Base-by-base conservation (phyloP, 2,888 invertebrate genomes). In the Drosophila rellima region DNA sequence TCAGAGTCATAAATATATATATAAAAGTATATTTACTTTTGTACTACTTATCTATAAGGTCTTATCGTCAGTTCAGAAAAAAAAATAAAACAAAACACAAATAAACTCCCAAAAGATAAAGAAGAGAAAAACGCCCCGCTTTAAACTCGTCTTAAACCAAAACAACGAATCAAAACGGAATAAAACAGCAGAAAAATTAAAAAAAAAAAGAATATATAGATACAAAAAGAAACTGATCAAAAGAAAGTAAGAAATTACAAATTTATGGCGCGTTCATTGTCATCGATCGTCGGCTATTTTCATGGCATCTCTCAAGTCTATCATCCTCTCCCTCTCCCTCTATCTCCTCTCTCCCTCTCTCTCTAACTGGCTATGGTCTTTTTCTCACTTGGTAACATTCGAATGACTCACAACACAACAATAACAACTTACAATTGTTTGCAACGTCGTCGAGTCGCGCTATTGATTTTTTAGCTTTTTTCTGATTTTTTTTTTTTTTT, bases 221-320 rank as follows among this genome's bases (percentile, higher is more conserved):
- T 48, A 23, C 33, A 45, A 48, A 15, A 40, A 51, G 29, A 40
- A 64, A 52, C 60, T 39, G 51, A 70, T 73, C 66, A 66, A 77
- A 79, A 80, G 78, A 79, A 79, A 79, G 81, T 80, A 77, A 80
- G 74, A 79, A 80, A 79, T 77, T 77, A 81, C 70, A 77, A 80
- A 79, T 81, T 80, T 79, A 78, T 80, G 70, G 65, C 70, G 65
- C 78, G 68, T 63, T 74, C 74, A 80, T 80, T 79, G 81, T 74
- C 81, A 70, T 74, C 78, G 62, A 70, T 62, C 63, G 57, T 20
- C 45, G 61, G 50, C 60, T 48, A 52, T 45, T 61, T 48, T 40
- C 39, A 15, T 54, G 45, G 20, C 60, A 59, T 57, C 50, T 50
- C 35, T 50, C 33, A 52, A 51, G 47, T 50, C 66, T 51, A 33